phyloP scores from a whole-genome alignment of 2,113 vertebrate genomes.

The Pavo muticus region DNA sequence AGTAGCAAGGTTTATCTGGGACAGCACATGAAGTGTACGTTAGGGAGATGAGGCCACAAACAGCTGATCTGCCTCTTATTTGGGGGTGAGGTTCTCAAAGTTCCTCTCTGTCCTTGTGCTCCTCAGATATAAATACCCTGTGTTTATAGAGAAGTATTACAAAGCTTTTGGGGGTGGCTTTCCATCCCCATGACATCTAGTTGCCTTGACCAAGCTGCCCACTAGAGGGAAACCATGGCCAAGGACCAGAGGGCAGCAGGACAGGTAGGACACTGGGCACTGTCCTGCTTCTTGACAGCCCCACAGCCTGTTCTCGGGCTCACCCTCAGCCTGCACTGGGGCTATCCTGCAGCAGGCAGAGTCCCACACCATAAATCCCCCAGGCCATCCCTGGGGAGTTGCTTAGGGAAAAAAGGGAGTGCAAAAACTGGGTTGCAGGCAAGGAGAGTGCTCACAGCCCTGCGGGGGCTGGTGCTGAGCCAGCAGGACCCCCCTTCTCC shows the following conservation, averaged over 20 bases:
- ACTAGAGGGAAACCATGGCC: slow-evolving; percentile 65
- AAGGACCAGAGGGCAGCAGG: not conserved
- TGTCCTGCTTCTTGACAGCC: not conserved
- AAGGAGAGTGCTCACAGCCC: not conserved
- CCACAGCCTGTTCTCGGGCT: not conserved
- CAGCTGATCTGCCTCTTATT: not conserved
- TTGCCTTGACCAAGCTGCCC: slow-evolving; percentile 42
- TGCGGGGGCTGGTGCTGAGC: not conserved
- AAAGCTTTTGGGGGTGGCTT: not conserved
- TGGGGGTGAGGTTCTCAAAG: not conserved
- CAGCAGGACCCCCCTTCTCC: not conserved
- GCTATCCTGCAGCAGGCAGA: not conserved
- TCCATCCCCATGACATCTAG: not conserved
- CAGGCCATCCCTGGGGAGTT: not conserved
- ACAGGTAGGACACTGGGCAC: not conserved
- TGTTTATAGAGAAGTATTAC: not conserved
- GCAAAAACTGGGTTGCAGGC: not conserved
- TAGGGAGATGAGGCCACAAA: not conserved
- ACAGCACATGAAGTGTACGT: not conserved
- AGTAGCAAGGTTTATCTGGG: not conserved
- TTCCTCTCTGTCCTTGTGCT: not conserved
- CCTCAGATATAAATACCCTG: not conserved
- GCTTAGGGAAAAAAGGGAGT: not conserved
- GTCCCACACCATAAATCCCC: not conserved
- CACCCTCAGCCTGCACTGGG: not conserved